Conservation (phyloP, 2,888 invertebrate species). For the Drosophila algonquin region DNA sequence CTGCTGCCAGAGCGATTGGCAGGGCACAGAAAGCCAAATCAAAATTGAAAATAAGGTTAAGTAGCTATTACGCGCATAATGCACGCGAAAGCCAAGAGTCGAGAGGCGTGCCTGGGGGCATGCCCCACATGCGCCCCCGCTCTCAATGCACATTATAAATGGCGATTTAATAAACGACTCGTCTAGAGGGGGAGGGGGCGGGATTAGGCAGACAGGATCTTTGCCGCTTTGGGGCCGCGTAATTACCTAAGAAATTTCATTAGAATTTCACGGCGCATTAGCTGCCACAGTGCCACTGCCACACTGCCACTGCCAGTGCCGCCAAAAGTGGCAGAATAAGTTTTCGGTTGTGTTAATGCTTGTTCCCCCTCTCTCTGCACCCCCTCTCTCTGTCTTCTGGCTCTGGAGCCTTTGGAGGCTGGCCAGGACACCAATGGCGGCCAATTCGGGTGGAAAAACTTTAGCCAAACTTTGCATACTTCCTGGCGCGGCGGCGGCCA, state of each 20-base stretch:
- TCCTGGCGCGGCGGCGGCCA: slow-evolving; percentile 37
- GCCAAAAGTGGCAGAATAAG: slow-evolving; percentile 24
- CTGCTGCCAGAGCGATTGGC: neutral
- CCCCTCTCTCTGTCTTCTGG: too few species aligned
- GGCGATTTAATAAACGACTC: slow-evolving; percentile 67
- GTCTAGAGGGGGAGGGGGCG: too few species aligned
- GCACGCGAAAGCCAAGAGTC: slow-evolving; percentile 17
- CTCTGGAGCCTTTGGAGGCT: neutral
- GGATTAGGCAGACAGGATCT: slow-evolving; percentile 1
- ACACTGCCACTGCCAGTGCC: neutral
- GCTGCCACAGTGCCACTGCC: slow-evolving; percentile 14
- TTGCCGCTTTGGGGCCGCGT: slow-evolving; percentile 46
- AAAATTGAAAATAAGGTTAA: slow-evolving; percentile 80
- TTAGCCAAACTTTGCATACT: slow-evolving; percentile 74
- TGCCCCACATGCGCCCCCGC: slow-evolving; percentile 10
- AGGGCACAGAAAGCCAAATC: slow-evolving; percentile 59
- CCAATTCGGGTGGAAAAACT: slow-evolving; percentile 57
- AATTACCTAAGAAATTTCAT: slow-evolving; percentile 75
- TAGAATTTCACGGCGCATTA: slow-evolving; percentile 79
- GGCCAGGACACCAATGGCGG: slow-evolving; percentile 34
- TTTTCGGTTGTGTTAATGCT: slow-evolving; percentile 56
- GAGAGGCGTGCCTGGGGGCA: slow-evolving; percentile 26
- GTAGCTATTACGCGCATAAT: slow-evolving; percentile 75
- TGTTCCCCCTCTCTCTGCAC: neutral
- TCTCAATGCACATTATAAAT: slow-evolving; percentile 40